A percentile compares a stretch with the other conserved stretches of the same genome.
Conservation (phyloP, 2,113 vertebrate genomes). For the Acinonyx jubatus region DNA sequence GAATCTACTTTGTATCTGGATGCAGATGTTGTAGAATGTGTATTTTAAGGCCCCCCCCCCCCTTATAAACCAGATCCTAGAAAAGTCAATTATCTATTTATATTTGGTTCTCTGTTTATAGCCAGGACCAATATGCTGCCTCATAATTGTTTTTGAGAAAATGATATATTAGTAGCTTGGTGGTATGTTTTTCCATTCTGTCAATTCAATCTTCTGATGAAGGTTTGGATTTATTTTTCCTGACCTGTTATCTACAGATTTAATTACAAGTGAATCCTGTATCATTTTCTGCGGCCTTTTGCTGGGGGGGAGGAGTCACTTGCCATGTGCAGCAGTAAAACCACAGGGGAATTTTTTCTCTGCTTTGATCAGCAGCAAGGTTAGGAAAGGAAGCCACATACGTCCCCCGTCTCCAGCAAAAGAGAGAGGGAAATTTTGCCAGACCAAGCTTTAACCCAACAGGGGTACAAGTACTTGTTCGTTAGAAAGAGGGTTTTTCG, state of each 20-base stretch:
- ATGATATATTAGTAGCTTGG: not conserved
- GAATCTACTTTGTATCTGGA: conserved; percentile 56
- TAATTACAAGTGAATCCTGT: conserved; percentile 31
- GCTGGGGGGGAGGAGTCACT: not conserved
- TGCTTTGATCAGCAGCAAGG: not conserved
- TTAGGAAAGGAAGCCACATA: not conserved
- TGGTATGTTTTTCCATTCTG: not conserved
- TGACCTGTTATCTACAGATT: conserved; percentile 36
- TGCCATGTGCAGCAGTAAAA: not conserved
- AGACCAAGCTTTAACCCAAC: not conserved
- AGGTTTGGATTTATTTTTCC: conserved; percentile 41
- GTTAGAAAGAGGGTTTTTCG: not conserved
- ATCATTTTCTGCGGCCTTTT: not conserved
- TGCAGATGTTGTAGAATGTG: not conserved
- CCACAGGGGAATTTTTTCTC: not conserved
- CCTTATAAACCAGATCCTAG: conserved; percentile 4
- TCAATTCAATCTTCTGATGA: conserved; percentile 44
- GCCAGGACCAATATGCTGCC: not conserved
- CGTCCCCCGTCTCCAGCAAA: not conserved
- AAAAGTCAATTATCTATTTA: conserved; percentile 31
- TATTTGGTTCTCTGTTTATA: not conserved
- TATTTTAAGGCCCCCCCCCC: not conserved
- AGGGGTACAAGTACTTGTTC: not conserved
- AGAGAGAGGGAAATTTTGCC: not conserved
- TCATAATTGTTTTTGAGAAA: conserved; percentile 51